Base-by-base conservation (phyloP, 2,888 invertebrate genomes). In the Bimastos eiseni region DNA sequence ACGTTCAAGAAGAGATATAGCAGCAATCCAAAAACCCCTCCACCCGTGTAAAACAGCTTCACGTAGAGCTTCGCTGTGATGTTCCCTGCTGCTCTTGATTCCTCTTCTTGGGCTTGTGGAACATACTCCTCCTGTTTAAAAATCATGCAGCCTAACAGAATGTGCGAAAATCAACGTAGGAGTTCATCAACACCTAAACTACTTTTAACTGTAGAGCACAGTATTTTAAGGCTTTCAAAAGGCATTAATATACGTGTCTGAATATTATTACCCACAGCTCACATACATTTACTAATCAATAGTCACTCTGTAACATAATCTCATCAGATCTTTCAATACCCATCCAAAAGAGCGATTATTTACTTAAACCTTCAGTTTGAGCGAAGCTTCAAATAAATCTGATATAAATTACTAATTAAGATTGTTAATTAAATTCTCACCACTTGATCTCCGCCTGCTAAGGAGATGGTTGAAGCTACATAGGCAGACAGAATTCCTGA, bases 11-110 rank as follows among this genome's bases (percentile, higher is more conserved):
- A 41, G 0, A 96, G 41, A 11, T 97, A 96, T 19, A 96, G 93
- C 0, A 96, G 41, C 34, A 97, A 94, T 89, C 96, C 94, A 17
- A 95, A 94, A 93, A 96, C 95, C 38, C 96, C 96, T 6, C 96
- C 96, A 89, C 97, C 97, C 8, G 97, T 96, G 91, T 95, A 96
- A 94, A 97, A 97, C 95, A 97, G 97, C 92, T 96, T 95, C 93
- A 95, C 94, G 94, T 97, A 97, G 44, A 97, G 96, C 0, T 96
- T 95, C 83, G 96, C 96, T 0, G 96, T 95, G 0, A 96, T 95
- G 19, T 94, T 93, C 93, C 97, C 97, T 94, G 96, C 92, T 49
- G 92, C 92, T 36, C 93, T 89, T 91, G 93, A 92, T 92, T 94
- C 94, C 89, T 94, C 94, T 86, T 89, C 89, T 89, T 93, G 91